A percentile compares a stretch with the other conserved stretches of the same genome.
Conservation (phyloP, 2,797 vertebrate species). For the Clarias fuscus region DNA sequence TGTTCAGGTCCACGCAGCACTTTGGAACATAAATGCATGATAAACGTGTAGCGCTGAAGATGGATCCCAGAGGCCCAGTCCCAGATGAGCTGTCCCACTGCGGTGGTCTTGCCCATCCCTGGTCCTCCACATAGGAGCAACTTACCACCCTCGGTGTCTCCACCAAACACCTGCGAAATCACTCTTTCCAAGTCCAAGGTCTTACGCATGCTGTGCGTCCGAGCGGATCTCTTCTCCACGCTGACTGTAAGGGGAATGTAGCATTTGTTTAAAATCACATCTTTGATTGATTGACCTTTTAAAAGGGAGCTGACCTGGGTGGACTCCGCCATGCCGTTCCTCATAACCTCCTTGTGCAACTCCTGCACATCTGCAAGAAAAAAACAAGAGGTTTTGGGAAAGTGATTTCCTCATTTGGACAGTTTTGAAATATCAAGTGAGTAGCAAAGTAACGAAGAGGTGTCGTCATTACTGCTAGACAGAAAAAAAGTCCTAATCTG, state of each 20-base stretch:
- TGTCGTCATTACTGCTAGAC: no score
- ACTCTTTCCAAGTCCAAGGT: slow-evolving; percentile 54
- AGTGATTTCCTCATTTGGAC: no score
- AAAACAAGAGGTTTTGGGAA: not conserved
- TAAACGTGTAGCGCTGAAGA: slow-evolving; percentile 65
- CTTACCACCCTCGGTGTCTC: not conserved
- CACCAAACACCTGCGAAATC: slow-evolving; percentile 54
- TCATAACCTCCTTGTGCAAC: slow-evolving; percentile 62
- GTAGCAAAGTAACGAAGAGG: no score
- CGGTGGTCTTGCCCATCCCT: slow-evolving; percentile 75
- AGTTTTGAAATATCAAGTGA: not conserved
- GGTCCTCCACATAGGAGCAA: slow-evolving; percentile 67
- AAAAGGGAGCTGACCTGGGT: slow-evolving; percentile 56
- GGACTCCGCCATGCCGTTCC: slow-evolving; percentile 49
- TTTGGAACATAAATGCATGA: slow-evolving; percentile 67
- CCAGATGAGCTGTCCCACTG: slow-evolving; percentile 69
- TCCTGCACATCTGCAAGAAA: slow-evolving; percentile 45
- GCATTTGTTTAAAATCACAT: slow-evolving; percentile 59
- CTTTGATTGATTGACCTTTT: slow-evolving; percentile 61
- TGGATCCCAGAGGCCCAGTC: slow-evolving; percentile 66
- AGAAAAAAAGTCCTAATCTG: not conserved
- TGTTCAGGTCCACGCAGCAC: slow-evolving; percentile 54
- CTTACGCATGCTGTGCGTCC: not conserved
- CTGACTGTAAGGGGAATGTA: slow-evolving; percentile 57
- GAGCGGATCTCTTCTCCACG: not conserved